Conservation (phyloP, 2,888 invertebrate genomes). For the Himalopsyche kuldschensis region DNA sequence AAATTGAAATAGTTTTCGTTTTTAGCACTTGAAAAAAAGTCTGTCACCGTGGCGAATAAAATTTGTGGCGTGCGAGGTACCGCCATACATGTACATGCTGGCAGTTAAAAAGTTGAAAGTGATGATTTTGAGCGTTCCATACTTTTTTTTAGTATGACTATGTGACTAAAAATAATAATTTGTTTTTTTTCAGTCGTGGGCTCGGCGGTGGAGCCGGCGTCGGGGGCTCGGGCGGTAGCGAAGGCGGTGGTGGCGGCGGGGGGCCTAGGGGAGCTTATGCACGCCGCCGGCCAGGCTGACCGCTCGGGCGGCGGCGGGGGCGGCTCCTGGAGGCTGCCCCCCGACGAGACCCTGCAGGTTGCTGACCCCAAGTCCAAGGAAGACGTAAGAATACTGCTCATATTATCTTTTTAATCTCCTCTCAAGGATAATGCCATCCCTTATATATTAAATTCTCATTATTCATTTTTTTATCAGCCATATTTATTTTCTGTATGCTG, state of each 20-base stretch:
- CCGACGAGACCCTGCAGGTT: slow-evolving; percentile 89
- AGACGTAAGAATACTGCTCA: slow-evolving; percentile 55
- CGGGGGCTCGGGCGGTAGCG: slow-evolving; percentile 29
- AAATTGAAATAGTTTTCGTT: too few species aligned
- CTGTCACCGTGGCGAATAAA: too few species aligned
- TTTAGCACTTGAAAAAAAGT: too few species aligned
- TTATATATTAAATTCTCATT: too few species aligned
- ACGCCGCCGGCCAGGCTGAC: slow-evolving; percentile 86
- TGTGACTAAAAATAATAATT: background rate
- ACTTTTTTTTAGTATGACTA: too few species aligned
- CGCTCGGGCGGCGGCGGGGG: slow-evolving; percentile 70
- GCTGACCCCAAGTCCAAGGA: slow-evolving; percentile 85
- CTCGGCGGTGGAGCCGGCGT: background rate
- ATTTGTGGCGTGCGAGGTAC: too few species aligned
- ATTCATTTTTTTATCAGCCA: too few species aligned
- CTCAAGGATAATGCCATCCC: too few species aligned
- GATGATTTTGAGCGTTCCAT: too few species aligned
- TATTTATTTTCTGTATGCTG: too few species aligned
- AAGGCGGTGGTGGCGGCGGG: slow-evolving; percentile 45
- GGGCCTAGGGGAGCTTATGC: slow-evolving; percentile 75
- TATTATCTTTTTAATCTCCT: background rate
- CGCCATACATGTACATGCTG: too few species aligned
- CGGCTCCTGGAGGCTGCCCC: slow-evolving; percentile 86
- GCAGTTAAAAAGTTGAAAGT: too few species aligned
- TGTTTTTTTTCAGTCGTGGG: background rate